phyloP scores from a whole-genome alignment of 2,888 invertebrate genomes.

The Malachius bipustulatus region DNA sequence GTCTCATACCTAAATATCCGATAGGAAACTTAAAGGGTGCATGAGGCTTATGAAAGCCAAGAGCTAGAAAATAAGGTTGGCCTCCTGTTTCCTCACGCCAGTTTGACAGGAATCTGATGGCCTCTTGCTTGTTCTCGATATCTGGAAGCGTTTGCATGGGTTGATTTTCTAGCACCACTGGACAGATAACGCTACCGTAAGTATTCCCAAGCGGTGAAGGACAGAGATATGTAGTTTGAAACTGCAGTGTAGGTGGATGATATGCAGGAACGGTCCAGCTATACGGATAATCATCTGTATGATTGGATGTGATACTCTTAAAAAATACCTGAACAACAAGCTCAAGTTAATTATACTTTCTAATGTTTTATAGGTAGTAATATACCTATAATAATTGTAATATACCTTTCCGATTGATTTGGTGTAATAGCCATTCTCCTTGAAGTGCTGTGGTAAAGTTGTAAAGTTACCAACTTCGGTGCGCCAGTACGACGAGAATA shows the following conservation, averaged over 20 bases:
- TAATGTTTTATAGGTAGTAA: no score
- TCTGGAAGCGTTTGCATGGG: no score
- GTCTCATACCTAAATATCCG: conserved; percentile 53
- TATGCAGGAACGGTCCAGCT: conserved; percentile 74
- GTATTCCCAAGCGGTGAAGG: conserved; percentile 39
- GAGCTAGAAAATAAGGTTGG: conserved; percentile 65
- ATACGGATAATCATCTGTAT: conserved; percentile 69
- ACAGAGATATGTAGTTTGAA: conserved; percentile 66
- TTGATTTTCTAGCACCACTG: conserved; percentile 56
- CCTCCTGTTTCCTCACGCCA: conserved; percentile 28
- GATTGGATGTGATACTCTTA: conserved; percentile 70
- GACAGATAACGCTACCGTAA: conserved; percentile 61
- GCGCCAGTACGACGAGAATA: conserved; percentile 81
- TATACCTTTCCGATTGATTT: conserved; percentile 71
- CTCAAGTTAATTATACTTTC: conserved; percentile 66
- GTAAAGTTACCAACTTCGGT: conserved; percentile 65
- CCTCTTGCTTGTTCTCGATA: conserved; percentile 57
- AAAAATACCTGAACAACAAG: conserved; percentile 73
- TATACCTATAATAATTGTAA: no score
- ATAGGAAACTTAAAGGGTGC: conserved; percentile 79
- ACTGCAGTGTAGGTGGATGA: conserved; percentile 65
- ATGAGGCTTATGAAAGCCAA: conserved; percentile 87
- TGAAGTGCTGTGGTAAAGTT: conserved; percentile 74
- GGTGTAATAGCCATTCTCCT: no score
- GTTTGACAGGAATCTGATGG: conserved; percentile 48